These are phyloP conservation scores for Sorex fumeus DNA, from an alignment of 2,113 vertebrate genomes.

Conservation along the genomic window DNA sequence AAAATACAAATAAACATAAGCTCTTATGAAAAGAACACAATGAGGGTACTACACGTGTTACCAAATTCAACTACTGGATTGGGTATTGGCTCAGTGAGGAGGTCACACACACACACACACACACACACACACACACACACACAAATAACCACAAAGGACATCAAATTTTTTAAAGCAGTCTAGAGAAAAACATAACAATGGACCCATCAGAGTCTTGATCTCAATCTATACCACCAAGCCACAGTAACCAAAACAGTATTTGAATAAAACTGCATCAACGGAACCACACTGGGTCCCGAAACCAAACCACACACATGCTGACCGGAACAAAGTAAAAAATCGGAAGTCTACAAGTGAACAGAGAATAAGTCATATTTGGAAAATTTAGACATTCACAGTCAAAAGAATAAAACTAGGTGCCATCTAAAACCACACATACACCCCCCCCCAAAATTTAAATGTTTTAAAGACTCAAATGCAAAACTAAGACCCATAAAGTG, in stretches of 20 bases:
- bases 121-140: not conserved
- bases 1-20: not conserved
- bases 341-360: too few species aligned
- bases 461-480: too few species aligned
- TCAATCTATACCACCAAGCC: not conserved
- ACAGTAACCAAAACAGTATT: not conserved
- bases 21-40: not conserved
- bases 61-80: not conserved
- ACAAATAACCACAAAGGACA: not conserved
- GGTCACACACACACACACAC: not conserved
- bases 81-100: not conserved
- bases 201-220: not conserved
- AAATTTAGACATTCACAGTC: not conserved
- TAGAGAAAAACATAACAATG: not conserved
- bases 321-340: too few species aligned
- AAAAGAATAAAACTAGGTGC: too few species aligned
- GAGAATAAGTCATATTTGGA: not conserved
- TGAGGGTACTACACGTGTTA: not conserved
- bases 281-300: not conserved
- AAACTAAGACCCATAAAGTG: too few species aligned
- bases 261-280: not conserved
- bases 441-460: too few species aligned
- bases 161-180: not conserved
- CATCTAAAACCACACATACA: too few species aligned
- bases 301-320: not conserved